phyloP scores from a whole-genome alignment of 2,797 vertebrate species.

The Naso thynnoides region DNA sequence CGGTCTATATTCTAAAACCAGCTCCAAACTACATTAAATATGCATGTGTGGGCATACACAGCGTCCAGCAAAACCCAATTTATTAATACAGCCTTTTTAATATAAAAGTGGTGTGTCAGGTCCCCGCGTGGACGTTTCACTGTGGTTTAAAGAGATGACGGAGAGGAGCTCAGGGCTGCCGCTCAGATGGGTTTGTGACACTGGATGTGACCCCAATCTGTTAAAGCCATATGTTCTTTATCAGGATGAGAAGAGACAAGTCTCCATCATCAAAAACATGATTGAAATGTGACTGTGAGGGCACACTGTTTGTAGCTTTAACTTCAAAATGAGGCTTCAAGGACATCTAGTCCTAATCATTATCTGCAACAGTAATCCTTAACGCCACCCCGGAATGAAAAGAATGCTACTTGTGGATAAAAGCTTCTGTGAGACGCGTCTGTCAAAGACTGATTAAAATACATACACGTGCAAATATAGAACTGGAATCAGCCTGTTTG shows the following conservation, averaged over 20 bases:
- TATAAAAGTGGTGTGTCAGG: not conserved
- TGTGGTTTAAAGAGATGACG: not conserved
- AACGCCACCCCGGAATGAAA: constrained; percentile 13
- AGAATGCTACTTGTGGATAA: constrained; percentile 14
- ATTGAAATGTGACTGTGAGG: constrained; percentile 42
- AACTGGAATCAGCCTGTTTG: not conserved
- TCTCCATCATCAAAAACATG: constrained; percentile 24
- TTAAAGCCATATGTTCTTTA: constrained; percentile 62
- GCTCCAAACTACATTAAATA: not conserved
- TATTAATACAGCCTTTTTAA: not conserved
- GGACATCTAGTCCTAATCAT: constrained; percentile 35
- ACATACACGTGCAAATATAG: too few species aligned
- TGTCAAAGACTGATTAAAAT: constrained; percentile 3
- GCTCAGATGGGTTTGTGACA: constrained; percentile 54
- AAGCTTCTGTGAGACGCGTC: not conserved
- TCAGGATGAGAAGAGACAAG: constrained; percentile 60
- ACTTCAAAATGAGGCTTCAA: constrained; percentile 51
- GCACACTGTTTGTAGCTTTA: constrained; percentile 21
- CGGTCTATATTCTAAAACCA: constrained; percentile 2
- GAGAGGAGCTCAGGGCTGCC: constrained; percentile 1
- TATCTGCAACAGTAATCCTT: constrained; percentile 46
- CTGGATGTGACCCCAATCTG: constrained; percentile 61
- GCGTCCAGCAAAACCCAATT: not conserved
- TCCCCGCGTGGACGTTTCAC: not conserved
- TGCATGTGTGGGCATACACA: not conserved